Conservation (phyloP, 2,797 vertebrate genomes). For the Crax fasciolata region DNA sequence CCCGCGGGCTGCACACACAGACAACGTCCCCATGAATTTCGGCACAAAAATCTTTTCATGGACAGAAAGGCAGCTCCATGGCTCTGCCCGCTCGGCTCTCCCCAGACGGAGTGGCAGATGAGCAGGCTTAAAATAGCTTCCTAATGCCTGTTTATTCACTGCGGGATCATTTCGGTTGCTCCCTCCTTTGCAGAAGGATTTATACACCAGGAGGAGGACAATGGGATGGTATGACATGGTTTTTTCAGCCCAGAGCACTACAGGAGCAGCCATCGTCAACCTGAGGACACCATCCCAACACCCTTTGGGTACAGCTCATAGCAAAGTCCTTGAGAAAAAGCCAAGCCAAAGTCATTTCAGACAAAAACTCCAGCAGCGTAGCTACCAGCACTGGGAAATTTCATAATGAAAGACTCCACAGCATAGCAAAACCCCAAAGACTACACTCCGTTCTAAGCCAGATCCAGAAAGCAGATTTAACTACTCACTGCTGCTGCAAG, state of each 20-base stretch:
- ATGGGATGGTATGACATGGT: neutral
- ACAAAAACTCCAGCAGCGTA: neutral
- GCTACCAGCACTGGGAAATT: accelerated
- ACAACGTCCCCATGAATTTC: neutral
- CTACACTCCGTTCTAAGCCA: neutral
- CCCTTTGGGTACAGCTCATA: neutral
- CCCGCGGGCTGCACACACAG: accelerated
- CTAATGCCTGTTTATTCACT: neutral
- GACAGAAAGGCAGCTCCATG: neutral
- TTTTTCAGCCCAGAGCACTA: neutral
- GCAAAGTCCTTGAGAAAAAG: neutral
- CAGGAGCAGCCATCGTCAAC: neutral
- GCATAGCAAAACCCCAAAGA: neutral
- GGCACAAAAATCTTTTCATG: neutral
- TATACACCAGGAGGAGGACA: accelerated
- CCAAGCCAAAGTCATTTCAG: neutral
- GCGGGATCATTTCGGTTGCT: neutral
- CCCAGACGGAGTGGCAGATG: neutral
- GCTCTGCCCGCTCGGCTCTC: neutral
- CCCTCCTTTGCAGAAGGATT: neutral
- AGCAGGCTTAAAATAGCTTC: neutral
- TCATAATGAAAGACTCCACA: accelerated
- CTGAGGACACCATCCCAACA: too few relatives aligned
- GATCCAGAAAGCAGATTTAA: neutral
- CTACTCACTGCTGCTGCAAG: neutral